phyloP scores from a whole-genome alignment of 2,113 vertebrate genomes.

The Erinaceus europaeus region DNA sequence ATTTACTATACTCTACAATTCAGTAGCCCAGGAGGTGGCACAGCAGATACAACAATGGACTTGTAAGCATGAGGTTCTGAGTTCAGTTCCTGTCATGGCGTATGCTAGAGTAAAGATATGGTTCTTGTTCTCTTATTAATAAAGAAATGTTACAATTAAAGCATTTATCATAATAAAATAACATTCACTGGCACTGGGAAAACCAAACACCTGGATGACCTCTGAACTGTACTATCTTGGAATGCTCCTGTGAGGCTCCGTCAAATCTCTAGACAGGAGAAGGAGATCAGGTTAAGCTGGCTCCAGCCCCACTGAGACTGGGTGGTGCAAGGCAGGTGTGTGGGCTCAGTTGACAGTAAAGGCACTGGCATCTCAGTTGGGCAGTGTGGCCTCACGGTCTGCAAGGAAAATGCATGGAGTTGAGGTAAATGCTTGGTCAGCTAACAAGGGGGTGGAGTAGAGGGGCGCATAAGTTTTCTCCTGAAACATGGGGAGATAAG shows the following conservation, averaged over 20 bases:
- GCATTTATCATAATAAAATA: not conserved
- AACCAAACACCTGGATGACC: not conserved
- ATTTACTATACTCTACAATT: not conserved
- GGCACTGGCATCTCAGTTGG: not conserved
- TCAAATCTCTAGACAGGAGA: not conserved
- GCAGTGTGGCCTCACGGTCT: not conserved
- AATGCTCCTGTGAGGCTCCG: not conserved
- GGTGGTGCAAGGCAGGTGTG: not conserved
- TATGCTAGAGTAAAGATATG: too few relatives aligned
- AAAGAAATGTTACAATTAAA: too few relatives aligned
- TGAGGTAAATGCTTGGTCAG: slow-evolving; percentile 5
- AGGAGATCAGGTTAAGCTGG: not conserved
- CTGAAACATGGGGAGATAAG: too few relatives aligned
- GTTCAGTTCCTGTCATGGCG: too few relatives aligned
- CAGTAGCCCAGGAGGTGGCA: too few relatives aligned
- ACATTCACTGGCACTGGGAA: not conserved
- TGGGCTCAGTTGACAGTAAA: not conserved
- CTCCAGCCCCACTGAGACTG: not conserved
- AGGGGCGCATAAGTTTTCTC: not conserved
- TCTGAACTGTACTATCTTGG: not conserved
- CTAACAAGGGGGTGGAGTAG: not conserved
- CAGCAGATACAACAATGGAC: too few relatives aligned
- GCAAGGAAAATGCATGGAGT: not conserved
- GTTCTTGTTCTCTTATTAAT: too few relatives aligned
- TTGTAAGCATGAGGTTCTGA: too few relatives aligned